These are phyloP conservation scores for Aphyosemion australe DNA, from an alignment of 2,113 vertebrate genomes.

Conservation along the genomic window DNA sequence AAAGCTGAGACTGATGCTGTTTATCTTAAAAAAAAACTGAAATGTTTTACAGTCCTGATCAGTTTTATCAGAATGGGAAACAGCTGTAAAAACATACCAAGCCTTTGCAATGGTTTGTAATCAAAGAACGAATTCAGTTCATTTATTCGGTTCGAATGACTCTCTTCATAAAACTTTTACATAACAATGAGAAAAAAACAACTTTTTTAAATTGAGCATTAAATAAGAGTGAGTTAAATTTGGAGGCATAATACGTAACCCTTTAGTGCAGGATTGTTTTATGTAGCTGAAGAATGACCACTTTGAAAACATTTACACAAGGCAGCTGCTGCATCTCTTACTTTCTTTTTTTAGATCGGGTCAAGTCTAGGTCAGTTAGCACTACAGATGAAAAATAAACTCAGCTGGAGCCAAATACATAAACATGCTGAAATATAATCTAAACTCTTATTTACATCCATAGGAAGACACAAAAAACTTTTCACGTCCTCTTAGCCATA, in stretches of 20 bases:
- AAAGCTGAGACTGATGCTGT: too few species aligned
- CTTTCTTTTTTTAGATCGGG: slow-evolving; percentile 31
- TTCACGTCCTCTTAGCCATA: too few species aligned
- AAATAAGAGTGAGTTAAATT: slow-evolving; percentile 44
- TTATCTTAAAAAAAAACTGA: slow-evolving; percentile 49
- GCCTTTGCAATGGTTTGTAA: slow-evolving; percentile 31
- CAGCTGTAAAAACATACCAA: slow-evolving; percentile 65
- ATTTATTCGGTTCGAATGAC: too few species aligned
- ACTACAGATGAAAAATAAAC: slow-evolving; percentile 65
- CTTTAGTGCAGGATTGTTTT: not conserved
- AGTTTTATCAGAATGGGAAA: slow-evolving; percentile 34
- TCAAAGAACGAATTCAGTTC: slow-evolving; percentile 39
- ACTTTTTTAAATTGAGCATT: slow-evolving; percentile 49
- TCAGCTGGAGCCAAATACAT: slow-evolving; percentile 1
- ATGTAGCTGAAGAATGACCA: slow-evolving; percentile 31
- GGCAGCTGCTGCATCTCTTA: slow-evolving; percentile 55
- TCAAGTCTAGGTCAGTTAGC: slow-evolving; percentile 51
- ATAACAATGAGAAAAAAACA: slow-evolving; percentile 30
- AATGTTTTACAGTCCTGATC: slow-evolving; percentile 57
- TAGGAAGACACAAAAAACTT: too few species aligned
- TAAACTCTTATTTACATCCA: too few species aligned
- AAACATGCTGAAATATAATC: too few species aligned
- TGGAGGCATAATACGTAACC: slow-evolving; percentile 34
- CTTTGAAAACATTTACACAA: slow-evolving; percentile 68
- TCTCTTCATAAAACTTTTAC: slow-evolving; percentile 27